Conservation (phyloP, 2,797 vertebrate species). For the Paratrypauchen microcephalus region DNA sequence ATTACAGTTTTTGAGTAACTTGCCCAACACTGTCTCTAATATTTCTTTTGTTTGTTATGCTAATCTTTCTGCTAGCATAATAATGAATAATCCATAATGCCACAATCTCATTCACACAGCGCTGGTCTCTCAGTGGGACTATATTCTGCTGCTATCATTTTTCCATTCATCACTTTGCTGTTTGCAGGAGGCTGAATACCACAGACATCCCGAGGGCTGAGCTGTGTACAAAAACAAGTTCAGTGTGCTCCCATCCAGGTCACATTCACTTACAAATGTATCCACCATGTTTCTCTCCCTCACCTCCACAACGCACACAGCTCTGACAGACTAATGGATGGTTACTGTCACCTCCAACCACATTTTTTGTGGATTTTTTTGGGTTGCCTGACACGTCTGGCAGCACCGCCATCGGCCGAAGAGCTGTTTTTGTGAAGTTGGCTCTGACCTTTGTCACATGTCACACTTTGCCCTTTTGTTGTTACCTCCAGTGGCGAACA, state of each 20-base stretch:
- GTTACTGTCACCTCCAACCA: constrained; percentile 36
- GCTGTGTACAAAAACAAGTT: constrained; percentile 34
- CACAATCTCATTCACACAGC: constrained; percentile 12
- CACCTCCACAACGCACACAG: constrained; percentile 22
- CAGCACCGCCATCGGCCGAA: constrained; percentile 41
- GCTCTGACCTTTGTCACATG: constrained; percentile 68
- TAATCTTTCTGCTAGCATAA: neutral
- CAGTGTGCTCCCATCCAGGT: constrained; percentile 37
- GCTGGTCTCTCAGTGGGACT: constrained; percentile 14
- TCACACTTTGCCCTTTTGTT: constrained; percentile 68
- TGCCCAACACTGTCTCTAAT: too few species aligned
- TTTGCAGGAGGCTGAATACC: constrained; percentile 31
- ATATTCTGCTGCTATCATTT: constrained; percentile 35
- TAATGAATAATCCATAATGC: neutral
- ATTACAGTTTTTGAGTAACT: too few species aligned
- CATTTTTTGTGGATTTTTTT: constrained; percentile 33
- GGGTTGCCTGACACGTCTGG: constrained; percentile 36
- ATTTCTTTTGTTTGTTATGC: neutral
- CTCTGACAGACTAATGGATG: constrained; percentile 24
- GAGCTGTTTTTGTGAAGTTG: constrained; percentile 53
- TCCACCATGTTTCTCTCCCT: constrained; percentile 24
- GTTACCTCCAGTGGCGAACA: constrained; percentile 6
- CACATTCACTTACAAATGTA: constrained; percentile 32
- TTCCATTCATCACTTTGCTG: constrained; percentile 24
- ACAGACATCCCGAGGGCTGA: constrained; percentile 35